These are phyloP conservation scores for Erinaceus europaeus DNA, from an alignment of 2,113 vertebrate species.

Conservation along the genomic window DNA sequence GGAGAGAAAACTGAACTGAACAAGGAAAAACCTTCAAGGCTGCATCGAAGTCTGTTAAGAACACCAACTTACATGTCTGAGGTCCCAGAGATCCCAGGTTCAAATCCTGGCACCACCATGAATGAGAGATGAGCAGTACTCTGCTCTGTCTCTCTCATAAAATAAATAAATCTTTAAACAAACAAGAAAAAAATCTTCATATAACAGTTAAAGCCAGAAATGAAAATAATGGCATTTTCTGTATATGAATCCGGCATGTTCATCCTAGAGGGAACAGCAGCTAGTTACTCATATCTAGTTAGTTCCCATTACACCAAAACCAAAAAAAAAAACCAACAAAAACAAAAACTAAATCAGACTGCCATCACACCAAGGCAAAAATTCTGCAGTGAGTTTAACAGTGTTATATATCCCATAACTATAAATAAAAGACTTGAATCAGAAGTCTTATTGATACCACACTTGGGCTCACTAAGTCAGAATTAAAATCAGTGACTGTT, in stretches of 20 bases:
- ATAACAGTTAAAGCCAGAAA: not conserved
- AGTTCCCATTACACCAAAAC: not conserved
- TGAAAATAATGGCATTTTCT: not conserved
- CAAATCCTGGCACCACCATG: not conserved
- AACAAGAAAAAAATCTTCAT: not conserved
- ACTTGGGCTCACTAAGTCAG: not conserved
- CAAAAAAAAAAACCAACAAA: not conserved
- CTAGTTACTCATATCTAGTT: not conserved
- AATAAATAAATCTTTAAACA: not conserved
- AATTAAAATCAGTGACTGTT: constrained; percentile 20
- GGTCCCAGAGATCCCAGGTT: too few relatives aligned
- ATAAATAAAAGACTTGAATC: not conserved
- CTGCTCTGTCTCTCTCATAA: too few relatives aligned
- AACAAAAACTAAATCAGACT: not conserved
- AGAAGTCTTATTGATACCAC: not conserved
- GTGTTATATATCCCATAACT: not conserved
- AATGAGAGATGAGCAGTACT: too few relatives aligned
- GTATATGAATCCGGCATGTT: not conserved
- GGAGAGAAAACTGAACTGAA: too few relatives aligned
- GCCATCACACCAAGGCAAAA: not conserved
- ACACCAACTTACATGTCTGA: too few relatives aligned
- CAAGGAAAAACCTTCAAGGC: too few relatives aligned
- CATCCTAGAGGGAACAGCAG: not conserved
- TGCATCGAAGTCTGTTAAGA: too few relatives aligned
- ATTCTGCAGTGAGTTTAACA: not conserved